Conservation (phyloP, 2,797 vertebrate species). For the Hoplostethus atlanticus region DNA sequence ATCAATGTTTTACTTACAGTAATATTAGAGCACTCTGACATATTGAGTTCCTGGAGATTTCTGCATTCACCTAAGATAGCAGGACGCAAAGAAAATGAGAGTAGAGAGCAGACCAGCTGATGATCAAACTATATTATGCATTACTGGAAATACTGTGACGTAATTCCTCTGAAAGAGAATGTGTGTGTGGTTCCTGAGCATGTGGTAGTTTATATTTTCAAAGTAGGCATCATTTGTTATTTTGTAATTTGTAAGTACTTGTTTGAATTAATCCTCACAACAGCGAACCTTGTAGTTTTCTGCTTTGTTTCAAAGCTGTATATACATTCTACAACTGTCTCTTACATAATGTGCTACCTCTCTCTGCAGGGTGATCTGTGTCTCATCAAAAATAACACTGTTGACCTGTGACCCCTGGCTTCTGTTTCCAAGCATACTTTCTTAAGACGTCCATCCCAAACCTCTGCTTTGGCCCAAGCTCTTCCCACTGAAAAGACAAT, state of each 20-base stretch:
- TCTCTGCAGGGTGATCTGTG: slow-evolving; percentile 40
- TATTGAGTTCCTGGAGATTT: slow-evolving; percentile 89
- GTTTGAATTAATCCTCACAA: background rate
- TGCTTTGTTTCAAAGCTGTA: slow-evolving; percentile 27
- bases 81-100: slow-evolving; percentile 7
- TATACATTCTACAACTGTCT: slow-evolving; percentile 41
- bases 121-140: background rate
- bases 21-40: slow-evolving; percentile 87
- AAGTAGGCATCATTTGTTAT: background rate
- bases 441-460: slow-evolving; percentile 44
- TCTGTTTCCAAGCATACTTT: slow-evolving; percentile 46
- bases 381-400: slow-evolving; percentile 50
- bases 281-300: background rate
- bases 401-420: slow-evolving; percentile 46
- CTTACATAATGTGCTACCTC: slow-evolving; percentile 42
- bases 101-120: background rate
- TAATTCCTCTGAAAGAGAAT: background rate
- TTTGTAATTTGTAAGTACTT: no score
- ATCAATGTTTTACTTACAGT: slow-evolving; percentile 81
- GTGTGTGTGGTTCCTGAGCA: no score
- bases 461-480: slow-evolving; percentile 70
- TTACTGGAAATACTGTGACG: background rate
- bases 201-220: no score
- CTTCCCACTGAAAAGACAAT: slow-evolving; percentile 37
- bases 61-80: slow-evolving; percentile 84